A percentile compares a stretch with the other conserved stretches of the same genome.
Evolutionary conservation across 2,113 vertebrate species (phyloP).

Genomic region (Thinocorus orbignyianus): DNA sequence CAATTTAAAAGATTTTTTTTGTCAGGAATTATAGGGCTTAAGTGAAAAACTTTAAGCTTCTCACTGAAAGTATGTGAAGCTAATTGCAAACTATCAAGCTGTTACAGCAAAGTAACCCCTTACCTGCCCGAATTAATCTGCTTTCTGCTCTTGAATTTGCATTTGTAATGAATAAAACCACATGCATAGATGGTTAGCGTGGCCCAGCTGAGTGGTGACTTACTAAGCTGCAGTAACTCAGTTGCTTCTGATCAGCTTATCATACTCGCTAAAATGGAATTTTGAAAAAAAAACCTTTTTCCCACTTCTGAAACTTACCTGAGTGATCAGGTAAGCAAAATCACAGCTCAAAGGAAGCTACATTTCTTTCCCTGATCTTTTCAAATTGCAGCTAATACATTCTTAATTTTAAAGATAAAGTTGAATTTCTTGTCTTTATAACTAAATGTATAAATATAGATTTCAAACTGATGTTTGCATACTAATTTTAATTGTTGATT

Average conservation of each 20-base stretch:
- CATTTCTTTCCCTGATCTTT: not conserved
- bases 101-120: not conserved
- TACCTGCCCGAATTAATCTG: not conserved
- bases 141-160: not conserved
- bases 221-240: not conserved
- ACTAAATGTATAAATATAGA: not conserved
- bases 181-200: not conserved
- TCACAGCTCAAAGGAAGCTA: not conserved
- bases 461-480: not conserved
- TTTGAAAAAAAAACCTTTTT: not conserved
- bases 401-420: not conserved
- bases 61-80: not conserved
- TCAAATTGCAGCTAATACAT: not conserved
- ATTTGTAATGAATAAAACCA: not conserved
- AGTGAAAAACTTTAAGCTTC: not conserved
- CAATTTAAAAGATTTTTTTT: not conserved
- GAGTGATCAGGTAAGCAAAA: not conserved
- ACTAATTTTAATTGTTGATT: not conserved
- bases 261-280: not conserved
- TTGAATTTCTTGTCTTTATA: not conserved
- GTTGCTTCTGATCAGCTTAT: not conserved
- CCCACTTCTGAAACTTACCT: not conserved
- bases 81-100: constrained; percentile 4
- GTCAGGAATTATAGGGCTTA: not conserved
- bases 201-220: not conserved